A percentile compares a stretch with the other conserved stretches of the same genome.
Evolutionary conservation across 2,888 invertebrate species (phyloP).

Genomic region (Cyaniris semiargus): DNA sequence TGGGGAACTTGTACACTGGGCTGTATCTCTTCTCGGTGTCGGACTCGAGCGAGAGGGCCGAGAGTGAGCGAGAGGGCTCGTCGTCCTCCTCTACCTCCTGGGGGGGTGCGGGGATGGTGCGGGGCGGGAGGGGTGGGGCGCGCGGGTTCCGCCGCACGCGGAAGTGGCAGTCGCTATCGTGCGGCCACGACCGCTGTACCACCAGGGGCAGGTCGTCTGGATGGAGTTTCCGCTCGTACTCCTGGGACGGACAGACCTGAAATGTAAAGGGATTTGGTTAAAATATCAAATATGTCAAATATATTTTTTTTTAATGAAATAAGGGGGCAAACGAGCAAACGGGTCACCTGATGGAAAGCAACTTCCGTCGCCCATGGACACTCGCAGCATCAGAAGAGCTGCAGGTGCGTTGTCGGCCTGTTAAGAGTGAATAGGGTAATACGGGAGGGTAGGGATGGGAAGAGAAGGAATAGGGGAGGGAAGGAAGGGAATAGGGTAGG

Average conservation of each 20-base stretch:
- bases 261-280: conserved; percentile 40
- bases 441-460: too few species aligned
- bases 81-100: conserved; percentile 61
- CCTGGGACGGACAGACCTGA: conserved; percentile 87
- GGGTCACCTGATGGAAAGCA: too few species aligned
- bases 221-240: conserved; percentile 93
- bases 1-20: conserved; percentile 75
- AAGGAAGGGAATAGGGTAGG: too few species aligned
- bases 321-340: too few species aligned
- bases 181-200: conserved; percentile 88
- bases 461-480: too few species aligned
- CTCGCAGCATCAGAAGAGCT: too few species aligned
- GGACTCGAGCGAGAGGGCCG: conserved; percentile 70
- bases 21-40: conserved; percentile 70
- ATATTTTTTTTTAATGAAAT: too few species aligned
- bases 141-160: conserved; percentile 90
- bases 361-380: too few species aligned
- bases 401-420: too few species aligned
- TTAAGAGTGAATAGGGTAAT: too few species aligned
- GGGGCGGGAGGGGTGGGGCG: conserved; percentile 87
- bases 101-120: conserved; percentile 63
- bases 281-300: not conserved
- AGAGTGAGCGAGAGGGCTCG: conserved; percentile 65
- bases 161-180: conserved; percentile 88
- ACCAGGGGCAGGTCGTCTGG: conserved; percentile 91